These are phyloP conservation scores for Notothenia coriiceps DNA, from an alignment of 2,113 vertebrate genomes.

Conservation along the genomic window DNA sequence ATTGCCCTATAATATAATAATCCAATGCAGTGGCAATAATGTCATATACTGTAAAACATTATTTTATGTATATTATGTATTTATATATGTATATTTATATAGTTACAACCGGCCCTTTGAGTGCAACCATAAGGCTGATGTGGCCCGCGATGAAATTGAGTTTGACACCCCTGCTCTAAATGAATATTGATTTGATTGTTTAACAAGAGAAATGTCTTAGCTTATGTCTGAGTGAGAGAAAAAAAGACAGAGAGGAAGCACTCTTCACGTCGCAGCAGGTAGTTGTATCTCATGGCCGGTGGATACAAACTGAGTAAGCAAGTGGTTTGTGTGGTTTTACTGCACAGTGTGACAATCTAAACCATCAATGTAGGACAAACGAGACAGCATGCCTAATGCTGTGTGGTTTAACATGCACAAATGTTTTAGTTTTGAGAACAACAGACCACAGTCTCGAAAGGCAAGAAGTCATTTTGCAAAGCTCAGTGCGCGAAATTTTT, in stretches of 20 bases:
- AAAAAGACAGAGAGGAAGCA: not conserved
- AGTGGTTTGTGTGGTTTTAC: conserved; percentile 49
- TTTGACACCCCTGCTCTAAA: no score
- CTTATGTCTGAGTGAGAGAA: not conserved
- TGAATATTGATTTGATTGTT: not conserved
- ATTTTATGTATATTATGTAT: no score
- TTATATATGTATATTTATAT: no score
- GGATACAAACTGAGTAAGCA: conserved; percentile 5
- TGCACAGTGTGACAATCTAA: not conserved
- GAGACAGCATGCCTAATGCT: not conserved
- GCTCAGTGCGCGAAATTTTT: not conserved
- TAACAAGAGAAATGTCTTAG: no score
- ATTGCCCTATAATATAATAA: no score
- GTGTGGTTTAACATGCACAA: not conserved
- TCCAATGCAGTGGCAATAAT: no score
- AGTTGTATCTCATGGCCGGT: not conserved
- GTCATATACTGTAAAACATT: no score
- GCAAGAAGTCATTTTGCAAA: not conserved
- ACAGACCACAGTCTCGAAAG: not conserved
- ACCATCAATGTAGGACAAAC: not conserved
- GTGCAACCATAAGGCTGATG: no score
- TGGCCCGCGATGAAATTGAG: no score
- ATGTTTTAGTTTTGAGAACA: not conserved
- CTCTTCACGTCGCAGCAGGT: not conserved
- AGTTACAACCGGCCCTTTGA: no score